Evolutionary conservation across 2,797 vertebrate species (phyloP).

Genomic region (Lacerta viridis): DNA sequence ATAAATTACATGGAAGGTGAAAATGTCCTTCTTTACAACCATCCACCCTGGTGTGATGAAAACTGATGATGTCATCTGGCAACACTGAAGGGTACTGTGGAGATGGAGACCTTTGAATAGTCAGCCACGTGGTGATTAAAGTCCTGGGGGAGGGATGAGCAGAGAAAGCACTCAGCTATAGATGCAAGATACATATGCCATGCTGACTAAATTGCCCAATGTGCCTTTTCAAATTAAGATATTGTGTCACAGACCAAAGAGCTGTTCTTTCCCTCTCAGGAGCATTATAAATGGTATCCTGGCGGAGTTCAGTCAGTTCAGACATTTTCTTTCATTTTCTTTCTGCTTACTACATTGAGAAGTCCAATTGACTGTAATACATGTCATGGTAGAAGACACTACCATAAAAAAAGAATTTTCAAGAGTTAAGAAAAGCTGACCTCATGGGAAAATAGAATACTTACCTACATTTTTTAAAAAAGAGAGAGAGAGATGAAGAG

Average conservation of each 20-base stretch:
- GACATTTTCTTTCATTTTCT: conserved; percentile 35
- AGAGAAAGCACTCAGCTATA: not conserved
- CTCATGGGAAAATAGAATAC: not conserved
- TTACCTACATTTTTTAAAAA: too few species aligned
- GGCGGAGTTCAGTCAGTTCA: conserved; percentile 36
- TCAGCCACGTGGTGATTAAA: not conserved
- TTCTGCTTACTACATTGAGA: conserved; percentile 26
- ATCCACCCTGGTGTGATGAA: not conserved
- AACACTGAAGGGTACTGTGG: not conserved
- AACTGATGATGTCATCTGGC: not conserved
- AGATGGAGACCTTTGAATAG: not conserved
- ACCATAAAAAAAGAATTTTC: conserved; percentile 4
- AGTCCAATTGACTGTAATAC: conserved; percentile 32
- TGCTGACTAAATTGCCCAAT: conserved; percentile 9
- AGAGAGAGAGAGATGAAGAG: not conserved
- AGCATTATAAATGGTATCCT: not conserved
- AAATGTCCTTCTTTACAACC: not conserved
- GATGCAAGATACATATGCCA: conserved; percentile 6
- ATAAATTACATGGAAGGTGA: too few species aligned
- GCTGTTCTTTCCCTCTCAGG: conserved; percentile 12
- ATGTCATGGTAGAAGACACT: conserved; percentile 23
- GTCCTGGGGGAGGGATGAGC: not conserved
- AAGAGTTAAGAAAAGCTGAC: not conserved
- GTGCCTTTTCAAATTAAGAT: conserved; percentile 31
- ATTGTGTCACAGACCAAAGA: conserved; percentile 34